These are phyloP conservation scores for Ceratina japonica DNA, from an alignment of 1,140 invertebrate genomes.

Conservation along the genomic window DNA sequence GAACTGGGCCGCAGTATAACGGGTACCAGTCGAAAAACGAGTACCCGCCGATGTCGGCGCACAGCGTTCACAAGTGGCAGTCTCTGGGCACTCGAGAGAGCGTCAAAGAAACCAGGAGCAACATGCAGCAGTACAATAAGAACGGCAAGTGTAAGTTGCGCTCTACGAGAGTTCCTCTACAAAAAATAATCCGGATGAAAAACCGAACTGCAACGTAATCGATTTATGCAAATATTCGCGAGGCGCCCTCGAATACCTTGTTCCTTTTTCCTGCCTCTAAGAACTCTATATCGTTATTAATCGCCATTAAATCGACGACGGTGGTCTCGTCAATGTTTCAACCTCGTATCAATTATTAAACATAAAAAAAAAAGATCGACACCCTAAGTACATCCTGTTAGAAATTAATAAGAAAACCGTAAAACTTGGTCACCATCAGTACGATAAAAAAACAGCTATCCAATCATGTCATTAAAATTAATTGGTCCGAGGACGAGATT, in stretches of 20 bases:
- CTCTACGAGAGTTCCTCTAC: too few species aligned
- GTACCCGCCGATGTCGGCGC: slow-evolving; percentile 72
- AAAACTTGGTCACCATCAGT: too few species aligned
- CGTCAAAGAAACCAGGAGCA: slow-evolving; percentile 70
- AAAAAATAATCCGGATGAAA: neutral
- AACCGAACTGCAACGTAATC: slow-evolving; percentile 24
- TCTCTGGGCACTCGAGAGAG: slow-evolving; percentile 71
- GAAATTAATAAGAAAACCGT: too few species aligned
- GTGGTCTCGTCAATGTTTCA: slow-evolving; percentile 47
- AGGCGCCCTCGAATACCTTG: neutral
- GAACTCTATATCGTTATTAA: slow-evolving; percentile 47
- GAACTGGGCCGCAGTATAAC: slow-evolving; percentile 65
- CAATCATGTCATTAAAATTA: too few species aligned
- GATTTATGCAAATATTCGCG: slow-evolving; percentile 57
- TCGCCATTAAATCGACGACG: slow-evolving; percentile 57
- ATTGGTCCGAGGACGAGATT: too few species aligned
- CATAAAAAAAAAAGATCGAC: too few species aligned
- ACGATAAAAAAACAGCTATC: too few species aligned
- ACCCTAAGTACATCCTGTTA: too few species aligned
- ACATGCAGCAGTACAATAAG: slow-evolving; percentile 63
- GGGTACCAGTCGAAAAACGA: slow-evolving; percentile 70
- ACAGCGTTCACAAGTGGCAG: slow-evolving; percentile 74
- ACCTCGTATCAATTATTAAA: slow-evolving; percentile 37
- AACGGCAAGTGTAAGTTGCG: slow-evolving; percentile 67
- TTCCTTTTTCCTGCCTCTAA: slow-evolving; percentile 1